Evolutionary conservation across 2,888 invertebrate species (phyloP).

Genomic region (Stenodera caucasica): DNA sequence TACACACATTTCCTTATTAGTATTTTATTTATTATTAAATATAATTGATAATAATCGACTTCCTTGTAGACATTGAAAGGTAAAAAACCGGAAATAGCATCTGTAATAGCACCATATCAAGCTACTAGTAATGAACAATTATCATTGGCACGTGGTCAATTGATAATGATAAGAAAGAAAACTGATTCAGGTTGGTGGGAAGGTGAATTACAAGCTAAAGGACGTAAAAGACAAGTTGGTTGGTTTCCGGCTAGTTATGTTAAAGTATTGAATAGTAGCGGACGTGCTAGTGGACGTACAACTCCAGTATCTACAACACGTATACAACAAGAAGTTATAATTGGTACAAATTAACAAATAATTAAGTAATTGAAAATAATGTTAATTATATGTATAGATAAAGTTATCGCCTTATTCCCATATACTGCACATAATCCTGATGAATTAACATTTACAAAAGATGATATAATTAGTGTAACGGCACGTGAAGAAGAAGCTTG

Average conservation of each 20-base stretch:
- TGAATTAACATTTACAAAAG: slow-evolving; percentile 89
- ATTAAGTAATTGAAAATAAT: no score
- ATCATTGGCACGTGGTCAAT: slow-evolving; percentile 84
- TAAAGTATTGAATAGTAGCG: slow-evolving; percentile 73
- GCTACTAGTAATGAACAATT: slow-evolving; percentile 92
- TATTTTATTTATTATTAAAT: no score
- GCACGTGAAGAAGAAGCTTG: slow-evolving; percentile 94
- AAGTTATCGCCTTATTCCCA: slow-evolving; percentile 90
- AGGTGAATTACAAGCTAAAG: slow-evolving; percentile 92
- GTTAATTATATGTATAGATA: slow-evolving; percentile 60
- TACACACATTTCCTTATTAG: background rate
- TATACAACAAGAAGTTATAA: slow-evolving; percentile 61
- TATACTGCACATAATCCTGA: slow-evolving; percentile 95
- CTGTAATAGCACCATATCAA: slow-evolving; percentile 90
- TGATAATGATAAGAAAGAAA: slow-evolving; percentile 95
- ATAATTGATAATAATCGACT: no score
- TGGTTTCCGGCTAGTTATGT: slow-evolving; percentile 99
- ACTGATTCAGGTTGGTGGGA: slow-evolving; percentile 99
- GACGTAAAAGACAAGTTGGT: slow-evolving; percentile 88
- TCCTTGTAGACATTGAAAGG: slow-evolving; percentile 63
- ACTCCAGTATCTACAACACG: slow-evolving; percentile 73
- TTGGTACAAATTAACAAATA: slow-evolving; percentile 44
- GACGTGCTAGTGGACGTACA: slow-evolving; percentile 70
- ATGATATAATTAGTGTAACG: slow-evolving; percentile 86
- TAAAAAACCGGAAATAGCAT: slow-evolving; percentile 89